Evolutionary conservation across 2,888 invertebrate genomes (phyloP).

Genomic region (Ferrisia virgata): DNA sequence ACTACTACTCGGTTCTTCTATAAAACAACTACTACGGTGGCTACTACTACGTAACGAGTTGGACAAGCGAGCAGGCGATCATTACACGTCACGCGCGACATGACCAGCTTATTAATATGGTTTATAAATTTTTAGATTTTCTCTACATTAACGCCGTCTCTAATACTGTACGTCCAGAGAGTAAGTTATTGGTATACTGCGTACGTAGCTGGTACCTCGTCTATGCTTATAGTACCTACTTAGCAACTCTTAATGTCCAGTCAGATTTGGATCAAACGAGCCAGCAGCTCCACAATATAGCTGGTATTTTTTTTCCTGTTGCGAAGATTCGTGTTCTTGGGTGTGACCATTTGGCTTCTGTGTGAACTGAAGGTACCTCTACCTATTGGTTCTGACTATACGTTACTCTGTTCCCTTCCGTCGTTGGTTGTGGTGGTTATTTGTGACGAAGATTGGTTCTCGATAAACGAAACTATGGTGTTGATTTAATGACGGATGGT

Average conservation of each 20-base stretch:
- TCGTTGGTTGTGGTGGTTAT: too few relatives aligned
- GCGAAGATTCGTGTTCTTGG: neutral
- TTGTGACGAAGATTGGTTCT: too few relatives aligned
- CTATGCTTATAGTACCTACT: too few relatives aligned
- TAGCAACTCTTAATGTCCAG: neutral
- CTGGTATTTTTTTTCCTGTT: neutral
- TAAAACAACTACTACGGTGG: neutral
- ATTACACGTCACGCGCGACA: slow-evolving; percentile 27
- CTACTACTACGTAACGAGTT: neutral
- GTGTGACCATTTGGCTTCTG: neutral
- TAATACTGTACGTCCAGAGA: neutral
- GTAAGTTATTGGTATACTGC: too few relatives aligned
- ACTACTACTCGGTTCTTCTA: too few relatives aligned
- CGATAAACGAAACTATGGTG: too few relatives aligned
- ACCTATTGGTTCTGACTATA: neutral
- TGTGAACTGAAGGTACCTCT: neutral
- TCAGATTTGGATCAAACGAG: neutral
- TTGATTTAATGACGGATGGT: too few relatives aligned
- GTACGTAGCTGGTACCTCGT: too few relatives aligned
- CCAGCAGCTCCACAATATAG: neutral
- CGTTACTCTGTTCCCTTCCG: too few relatives aligned
- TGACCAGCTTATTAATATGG: slow-evolving; percentile 21
- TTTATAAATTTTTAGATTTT: slow-evolving; percentile 13
- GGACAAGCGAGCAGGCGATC: neutral
- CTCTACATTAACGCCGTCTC: neutral